Conservation (phyloP, 2,888 invertebrate genomes). For the Amphipyra tragopoginis region DNA sequence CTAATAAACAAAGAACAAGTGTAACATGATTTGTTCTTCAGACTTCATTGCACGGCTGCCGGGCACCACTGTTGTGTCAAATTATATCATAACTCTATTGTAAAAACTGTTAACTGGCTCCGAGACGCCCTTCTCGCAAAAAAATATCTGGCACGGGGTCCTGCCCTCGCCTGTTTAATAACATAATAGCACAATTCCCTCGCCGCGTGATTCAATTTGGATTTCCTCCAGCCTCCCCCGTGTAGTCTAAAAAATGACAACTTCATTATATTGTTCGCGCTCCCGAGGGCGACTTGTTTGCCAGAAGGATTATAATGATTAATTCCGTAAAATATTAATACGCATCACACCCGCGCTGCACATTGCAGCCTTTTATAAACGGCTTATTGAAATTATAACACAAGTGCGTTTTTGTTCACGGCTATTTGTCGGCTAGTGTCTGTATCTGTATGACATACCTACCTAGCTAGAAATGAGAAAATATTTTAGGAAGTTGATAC, state of each 20-base stretch:
- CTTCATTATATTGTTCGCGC: constrained; percentile 89
- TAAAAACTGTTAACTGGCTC: constrained; percentile 89
- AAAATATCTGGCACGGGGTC: constrained; percentile 87
- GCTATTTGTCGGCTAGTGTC: constrained; percentile 66
- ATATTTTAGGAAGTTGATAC: background rate
- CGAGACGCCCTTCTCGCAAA: constrained; percentile 84
- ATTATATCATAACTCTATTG: constrained; percentile 90
- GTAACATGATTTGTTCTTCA: constrained; percentile 30
- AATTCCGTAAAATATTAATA: constrained; percentile 90
- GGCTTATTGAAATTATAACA: constrained; percentile 81
- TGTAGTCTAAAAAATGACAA: constrained; percentile 89
- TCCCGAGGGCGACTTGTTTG: constrained; percentile 88
- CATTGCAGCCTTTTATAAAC: constrained; percentile 81
- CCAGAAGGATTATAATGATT: constrained; percentile 89
- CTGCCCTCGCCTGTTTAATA: constrained; percentile 91
- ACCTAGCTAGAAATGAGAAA: background rate
- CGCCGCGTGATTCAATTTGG: constrained; percentile 92
- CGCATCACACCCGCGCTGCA: constrained; percentile 84
- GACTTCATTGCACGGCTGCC: constrained; percentile 55
- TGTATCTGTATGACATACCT: background rate
- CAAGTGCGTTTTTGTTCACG: constrained; percentile 81
- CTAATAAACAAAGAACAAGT: background rate
- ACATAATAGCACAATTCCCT: constrained; percentile 92
- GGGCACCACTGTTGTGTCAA: constrained; percentile 82
- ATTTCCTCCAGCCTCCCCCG: constrained; percentile 90